Evolutionary conservation across 1,140 invertebrate genomes (phyloP), one percentile per base, ranked within the genome.

Genomic region (Euglossa dilemma): DNA sequence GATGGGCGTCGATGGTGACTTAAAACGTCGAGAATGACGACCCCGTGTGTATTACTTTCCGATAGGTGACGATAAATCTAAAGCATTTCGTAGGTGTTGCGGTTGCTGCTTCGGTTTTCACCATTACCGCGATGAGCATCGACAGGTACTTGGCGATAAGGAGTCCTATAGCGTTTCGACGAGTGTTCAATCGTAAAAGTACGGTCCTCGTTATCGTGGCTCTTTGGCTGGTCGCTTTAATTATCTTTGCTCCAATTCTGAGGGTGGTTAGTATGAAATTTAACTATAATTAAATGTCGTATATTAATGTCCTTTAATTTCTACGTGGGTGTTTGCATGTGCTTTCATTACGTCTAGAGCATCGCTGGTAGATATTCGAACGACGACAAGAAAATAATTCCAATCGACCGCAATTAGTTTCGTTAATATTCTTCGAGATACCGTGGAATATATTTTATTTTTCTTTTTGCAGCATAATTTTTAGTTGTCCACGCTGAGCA

Each of bases 101-200:
- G 16, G 97, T 97, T 2, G 96, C 96, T 2, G 96, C 96, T 4
- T 97, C 96, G 84, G 96, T 97, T 47, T 97, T 97, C 92, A 97
- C 97, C 3, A 97, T 97, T 78, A 96, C 96, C 0, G 96, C 96
- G 0, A 97, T 97, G 96, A 97, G 97, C 56, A 94, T 97, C 36
- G 97, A 97, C 90, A 94, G 97, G 54, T 97, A 96, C 88, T 91
- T 97, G 63, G 97, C 97, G 12, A 97, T 97, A 85, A 95, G 96
- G 61, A 96, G 96, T 91, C 96, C 97, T 0, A 96, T 97, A 76
- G 95, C 96, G 18, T 95, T 96, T 87, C 94, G 96, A 63, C 95
- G 96, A 92, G 93, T 96, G 73, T 96, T 96, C 36, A 96, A 96
- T 74, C 92, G 96, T 23, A 95, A 95, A n/a, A 96, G 95, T 6